Evolutionary conservation across 1,140 invertebrate species (phyloP), one percentile per base, ranked within the genome.

Genomic region (Doryteuthis pealeii): DNA sequence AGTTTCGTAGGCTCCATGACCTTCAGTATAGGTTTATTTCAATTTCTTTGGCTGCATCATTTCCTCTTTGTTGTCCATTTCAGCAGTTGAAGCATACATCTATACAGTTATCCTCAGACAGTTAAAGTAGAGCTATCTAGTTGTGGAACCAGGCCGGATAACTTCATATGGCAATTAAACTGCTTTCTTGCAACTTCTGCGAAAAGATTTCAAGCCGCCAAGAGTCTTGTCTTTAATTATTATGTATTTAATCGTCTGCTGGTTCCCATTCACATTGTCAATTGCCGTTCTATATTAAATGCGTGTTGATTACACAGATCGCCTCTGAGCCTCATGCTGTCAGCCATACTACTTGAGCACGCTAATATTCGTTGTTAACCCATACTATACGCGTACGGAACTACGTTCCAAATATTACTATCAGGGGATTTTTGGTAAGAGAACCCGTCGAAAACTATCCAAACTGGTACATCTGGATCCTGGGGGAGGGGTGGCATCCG

Each of bases 361-460:
- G 91, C 84, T 67, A 88, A n/a, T n/a, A 88, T 79, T 87, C 86
- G 5, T 84, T 15, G 74, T 88, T 22, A 88, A 88, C 75, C 87
- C 87, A 78, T 87, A 40, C 74, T 88, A 12, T 88, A 88, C 77
- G 94, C 94, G 18, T 94, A 95, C 82, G 94, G 94, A 84, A 95
- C 92, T 92, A 0, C 93, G 95, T 83, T 95, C 95, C 85, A 91
- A 93, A 82, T 89, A 92, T n/a, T 76, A 94, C 94, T 0, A 95
- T 96, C 12, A 82, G 78, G 67, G 78, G 79, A 40, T 86, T 68
- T 77, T 79, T n/a, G 82, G 79, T 66, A 70, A 69, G 26, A 62
- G 26, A 62, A 40, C 35, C 35, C 35, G 35, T 40, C 10, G 35
- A 10, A 40, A 40, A 10, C 35, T 40, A 40, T 40, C 35, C 35